These are phyloP conservation scores for Phalacrocorax carbo DNA, from an alignment of 2,113 vertebrate species.

Conservation along the genomic window DNA sequence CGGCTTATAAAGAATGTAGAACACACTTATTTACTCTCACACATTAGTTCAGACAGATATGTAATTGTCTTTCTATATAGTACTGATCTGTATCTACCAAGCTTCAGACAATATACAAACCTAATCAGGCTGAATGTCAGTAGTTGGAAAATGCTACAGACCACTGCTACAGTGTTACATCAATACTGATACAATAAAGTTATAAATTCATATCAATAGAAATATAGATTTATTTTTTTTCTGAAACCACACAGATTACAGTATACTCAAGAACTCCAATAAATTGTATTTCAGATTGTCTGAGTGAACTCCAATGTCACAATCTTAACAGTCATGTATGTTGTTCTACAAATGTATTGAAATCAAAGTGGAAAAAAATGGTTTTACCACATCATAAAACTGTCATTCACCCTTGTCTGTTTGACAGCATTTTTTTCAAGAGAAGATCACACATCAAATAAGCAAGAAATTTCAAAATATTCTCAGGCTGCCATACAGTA, in stretches of 20 bases:
- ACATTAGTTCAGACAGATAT: neutral
- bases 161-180: neutral
- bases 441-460: neutral
- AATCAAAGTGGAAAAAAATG: neutral
- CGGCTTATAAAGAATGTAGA: neutral
- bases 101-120: neutral
- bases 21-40: neutral
- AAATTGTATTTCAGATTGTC: neutral
- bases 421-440: neutral
- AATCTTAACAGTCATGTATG: neutral
- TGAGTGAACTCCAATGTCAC: neutral
- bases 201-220: conserved; percentile 22
- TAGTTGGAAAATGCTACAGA: neutral
- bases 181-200: conserved; percentile 11
- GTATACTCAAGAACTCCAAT: neutral
- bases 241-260: neutral
- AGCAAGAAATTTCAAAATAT: neutral
- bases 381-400: neutral
- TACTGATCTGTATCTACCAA: neutral
- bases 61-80: neutral
- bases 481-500: neutral
- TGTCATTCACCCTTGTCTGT: neutral
- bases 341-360: neutral
- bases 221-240: conserved; percentile 3
- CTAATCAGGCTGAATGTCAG: neutral